A percentile compares a stretch with the other conserved stretches of the same genome.
Conservation (phyloP, 2,888 invertebrate species). For the Sphaerophoria rueppellii region DNA sequence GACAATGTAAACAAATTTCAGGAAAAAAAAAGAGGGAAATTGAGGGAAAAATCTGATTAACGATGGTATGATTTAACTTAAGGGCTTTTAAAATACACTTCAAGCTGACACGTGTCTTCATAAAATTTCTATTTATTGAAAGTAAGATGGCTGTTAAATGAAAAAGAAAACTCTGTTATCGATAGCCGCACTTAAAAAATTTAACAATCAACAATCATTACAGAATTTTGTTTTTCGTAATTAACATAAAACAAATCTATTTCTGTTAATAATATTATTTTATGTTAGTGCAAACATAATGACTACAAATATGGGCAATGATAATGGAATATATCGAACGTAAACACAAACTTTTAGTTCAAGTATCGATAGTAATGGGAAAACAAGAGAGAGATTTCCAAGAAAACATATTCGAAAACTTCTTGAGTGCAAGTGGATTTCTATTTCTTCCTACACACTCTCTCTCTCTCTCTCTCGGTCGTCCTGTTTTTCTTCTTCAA, state of each 20-base stretch:
- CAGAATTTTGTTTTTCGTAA: not conserved
- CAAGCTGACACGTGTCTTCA: too few relatives aligned
- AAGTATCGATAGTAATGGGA: conserved; percentile 8
- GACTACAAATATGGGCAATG: conserved; percentile 11
- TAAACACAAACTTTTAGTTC: conserved; percentile 57
- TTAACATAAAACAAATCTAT: too few relatives aligned
- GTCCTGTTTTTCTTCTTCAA: not conserved
- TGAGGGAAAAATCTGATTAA: too few relatives aligned
- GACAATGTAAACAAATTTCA: too few relatives aligned
- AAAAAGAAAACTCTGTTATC: too few relatives aligned
- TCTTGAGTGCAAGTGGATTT: conserved; percentile 54
- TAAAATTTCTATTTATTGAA: too few relatives aligned
- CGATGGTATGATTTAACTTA: too few relatives aligned
- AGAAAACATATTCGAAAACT: conserved; percentile 53
- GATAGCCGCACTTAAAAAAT: too few relatives aligned
- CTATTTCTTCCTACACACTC: not conserved
- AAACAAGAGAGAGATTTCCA: conserved; percentile 50
- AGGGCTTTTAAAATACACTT: too few relatives aligned
- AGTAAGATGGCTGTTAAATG: too few relatives aligned
- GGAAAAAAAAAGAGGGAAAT: too few relatives aligned
- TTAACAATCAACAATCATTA: too few relatives aligned
- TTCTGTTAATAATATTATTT: not conserved
- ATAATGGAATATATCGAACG: conserved; percentile 31
- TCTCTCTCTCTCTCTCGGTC: conserved; percentile 26
- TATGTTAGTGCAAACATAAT: not conserved